These are phyloP conservation scores for Podargus strigoides DNA, from an alignment of 2,797 vertebrate genomes.

Conservation along the genomic window DNA sequence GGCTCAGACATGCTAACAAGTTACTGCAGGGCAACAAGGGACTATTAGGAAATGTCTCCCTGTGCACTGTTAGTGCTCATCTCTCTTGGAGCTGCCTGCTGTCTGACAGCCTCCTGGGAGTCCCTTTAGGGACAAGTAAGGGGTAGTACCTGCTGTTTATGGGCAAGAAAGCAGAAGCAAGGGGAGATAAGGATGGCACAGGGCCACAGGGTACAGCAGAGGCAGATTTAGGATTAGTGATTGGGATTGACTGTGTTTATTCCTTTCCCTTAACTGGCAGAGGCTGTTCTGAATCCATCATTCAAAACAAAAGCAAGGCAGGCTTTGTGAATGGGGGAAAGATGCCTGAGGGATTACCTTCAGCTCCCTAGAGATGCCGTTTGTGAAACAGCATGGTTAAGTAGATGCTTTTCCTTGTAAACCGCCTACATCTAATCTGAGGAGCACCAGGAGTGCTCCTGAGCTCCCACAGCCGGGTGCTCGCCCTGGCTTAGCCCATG, in stretches of 20 bases:
- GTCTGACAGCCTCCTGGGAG: not conserved
- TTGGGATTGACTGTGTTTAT: not conserved
- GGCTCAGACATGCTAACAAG: not conserved
- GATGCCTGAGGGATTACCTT: not conserved
- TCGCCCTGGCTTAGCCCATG: fast-evolving
- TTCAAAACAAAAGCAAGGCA: not conserved
- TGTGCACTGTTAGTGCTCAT: not conserved
- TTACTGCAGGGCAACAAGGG: not conserved
- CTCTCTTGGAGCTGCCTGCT: not conserved
- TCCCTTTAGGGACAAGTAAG: not conserved
- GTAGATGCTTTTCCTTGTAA: not conserved
- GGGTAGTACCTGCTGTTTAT: not conserved
- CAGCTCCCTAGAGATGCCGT: not conserved
- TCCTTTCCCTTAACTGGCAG: not conserved
- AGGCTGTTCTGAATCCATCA: not conserved
- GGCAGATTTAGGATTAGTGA: not conserved
- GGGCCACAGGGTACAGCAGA: not conserved
- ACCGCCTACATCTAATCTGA: not conserved
- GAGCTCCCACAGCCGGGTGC: not conserved
- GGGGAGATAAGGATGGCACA: not conserved
- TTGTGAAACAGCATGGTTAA: not conserved
- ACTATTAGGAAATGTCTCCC: not conserved
- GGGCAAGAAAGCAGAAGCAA: not conserved
- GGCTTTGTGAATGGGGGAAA: not conserved
- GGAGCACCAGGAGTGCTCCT: not conserved